Percentiles rank a stretch among this genome's conserved stretches.
Evolutionary conservation across 2,888 invertebrate genomes (phyloP).

Genomic region (Pyralis farinalis): DNA sequence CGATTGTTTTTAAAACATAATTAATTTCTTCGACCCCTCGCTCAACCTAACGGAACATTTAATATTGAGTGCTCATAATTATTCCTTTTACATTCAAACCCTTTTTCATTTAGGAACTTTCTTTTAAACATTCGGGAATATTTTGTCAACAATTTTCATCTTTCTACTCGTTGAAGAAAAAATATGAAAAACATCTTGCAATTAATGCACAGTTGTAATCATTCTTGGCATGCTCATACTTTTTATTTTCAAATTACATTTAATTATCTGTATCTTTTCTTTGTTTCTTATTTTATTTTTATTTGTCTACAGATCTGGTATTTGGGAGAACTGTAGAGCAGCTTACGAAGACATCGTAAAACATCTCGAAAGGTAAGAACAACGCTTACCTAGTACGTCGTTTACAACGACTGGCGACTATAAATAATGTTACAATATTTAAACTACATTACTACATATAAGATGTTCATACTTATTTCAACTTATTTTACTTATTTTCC

Average conservation of each 20-base stretch:
- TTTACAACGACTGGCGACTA: too few species aligned
- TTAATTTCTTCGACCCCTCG: conserved; percentile 76
- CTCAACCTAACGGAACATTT: conserved; percentile 74
- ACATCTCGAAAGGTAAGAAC: conserved; percentile 93
- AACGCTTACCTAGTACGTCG: conserved; percentile 20
- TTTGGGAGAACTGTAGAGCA: conserved; percentile 97
- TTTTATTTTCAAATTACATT: conserved; percentile 27
- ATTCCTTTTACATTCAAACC: conserved; percentile 73
- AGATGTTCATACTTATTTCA: too few species aligned
- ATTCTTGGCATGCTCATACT: conserved; percentile 15
- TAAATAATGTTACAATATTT: too few species aligned
- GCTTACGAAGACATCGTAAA: conserved; percentile 97
- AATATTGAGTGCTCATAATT: conserved; percentile 80
- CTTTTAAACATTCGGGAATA: conserved; percentile 50
- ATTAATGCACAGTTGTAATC: conserved; percentile 10
- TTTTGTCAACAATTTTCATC: conserved; percentile 26
- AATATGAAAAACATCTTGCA: too few species aligned
- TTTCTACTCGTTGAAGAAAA: background rate
- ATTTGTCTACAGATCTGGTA: conserved; percentile 87
- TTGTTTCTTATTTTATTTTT: conserved; percentile 62
- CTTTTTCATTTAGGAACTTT: conserved; percentile 64
- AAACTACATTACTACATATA: too few species aligned
- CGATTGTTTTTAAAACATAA: conserved; percentile 80
- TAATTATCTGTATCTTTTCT: conserved; percentile 39
- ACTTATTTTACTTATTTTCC: background rate